phyloP scores from a whole-genome alignment of 2,888 invertebrate species.

The Amphipoea oculea region DNA sequence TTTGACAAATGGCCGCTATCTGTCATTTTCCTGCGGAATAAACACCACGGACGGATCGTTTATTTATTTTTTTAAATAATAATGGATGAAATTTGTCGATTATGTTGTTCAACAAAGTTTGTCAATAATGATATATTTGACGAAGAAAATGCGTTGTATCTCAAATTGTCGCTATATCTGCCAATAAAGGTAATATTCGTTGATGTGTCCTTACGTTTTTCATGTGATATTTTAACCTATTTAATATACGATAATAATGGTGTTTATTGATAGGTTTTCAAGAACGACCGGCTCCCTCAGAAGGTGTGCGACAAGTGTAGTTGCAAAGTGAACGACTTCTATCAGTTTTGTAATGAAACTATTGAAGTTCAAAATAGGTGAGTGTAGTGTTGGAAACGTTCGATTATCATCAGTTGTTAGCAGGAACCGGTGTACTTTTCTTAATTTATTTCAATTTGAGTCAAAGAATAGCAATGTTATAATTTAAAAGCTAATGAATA shows the following conservation, averaged over 20 bases:
- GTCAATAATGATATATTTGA: slow-evolving; percentile 93
- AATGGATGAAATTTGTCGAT: slow-evolving; percentile 87
- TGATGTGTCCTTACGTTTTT: slow-evolving; percentile 46
- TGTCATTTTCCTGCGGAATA: slow-evolving; percentile 81
- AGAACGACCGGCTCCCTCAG: slow-evolving; percentile 93
- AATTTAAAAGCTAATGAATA: slow-evolving; percentile 15
- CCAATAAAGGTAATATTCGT: slow-evolving; percentile 92
- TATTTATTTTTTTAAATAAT: slow-evolving; percentile 69
- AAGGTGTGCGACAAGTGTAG: slow-evolving; percentile 93
- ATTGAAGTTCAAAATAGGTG: slow-evolving; percentile 92
- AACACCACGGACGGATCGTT: slow-evolving; percentile 74
- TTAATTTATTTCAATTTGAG: slow-evolving; percentile 39
- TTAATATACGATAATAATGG: slow-evolving; percentile 46
- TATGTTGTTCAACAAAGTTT: slow-evolving; percentile 87
- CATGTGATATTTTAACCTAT: slow-evolving; percentile 68
- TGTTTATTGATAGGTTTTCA: slow-evolving; percentile 89
- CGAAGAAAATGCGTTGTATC: slow-evolving; percentile 92
- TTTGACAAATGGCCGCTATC: slow-evolving; percentile 85
- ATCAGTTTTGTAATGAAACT: slow-evolving; percentile 93
- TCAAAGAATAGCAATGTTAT: slow-evolving; percentile 10
- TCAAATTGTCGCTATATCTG: slow-evolving; percentile 93
- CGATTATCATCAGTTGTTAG: slow-evolving; percentile 30
- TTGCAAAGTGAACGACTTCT: slow-evolving; percentile 93
- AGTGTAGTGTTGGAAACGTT: slow-evolving; percentile 61
- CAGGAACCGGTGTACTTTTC: slow-evolving; percentile 45